These are phyloP conservation scores for Eubucco bourcierii DNA, from an alignment of 2,113 vertebrate genomes.

Conservation along the genomic window DNA sequence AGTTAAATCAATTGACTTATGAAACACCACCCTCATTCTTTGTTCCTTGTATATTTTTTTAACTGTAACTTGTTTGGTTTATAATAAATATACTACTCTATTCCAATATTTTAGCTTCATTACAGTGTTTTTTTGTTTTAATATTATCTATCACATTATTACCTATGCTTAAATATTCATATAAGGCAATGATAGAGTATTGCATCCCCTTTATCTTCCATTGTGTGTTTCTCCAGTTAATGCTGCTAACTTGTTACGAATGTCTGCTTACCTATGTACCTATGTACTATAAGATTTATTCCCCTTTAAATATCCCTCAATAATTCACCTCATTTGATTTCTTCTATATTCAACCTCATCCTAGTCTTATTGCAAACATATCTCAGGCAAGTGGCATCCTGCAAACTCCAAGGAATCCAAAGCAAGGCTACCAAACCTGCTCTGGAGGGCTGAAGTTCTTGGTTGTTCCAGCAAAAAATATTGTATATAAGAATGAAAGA, in stretches of 20 bases:
- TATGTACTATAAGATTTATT: neutral
- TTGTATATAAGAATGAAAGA: neutral
- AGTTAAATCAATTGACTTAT: neutral
- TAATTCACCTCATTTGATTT: neutral
- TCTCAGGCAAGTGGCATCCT: neutral
- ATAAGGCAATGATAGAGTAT: neutral
- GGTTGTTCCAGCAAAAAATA: neutral
- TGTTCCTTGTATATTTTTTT: neutral
- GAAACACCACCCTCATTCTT: neutral
- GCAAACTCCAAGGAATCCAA: neutral
- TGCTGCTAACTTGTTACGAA: neutral
- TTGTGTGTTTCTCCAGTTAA: neutral
- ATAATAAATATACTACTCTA: neutral
- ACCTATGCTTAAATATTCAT: neutral
- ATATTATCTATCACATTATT: neutral
- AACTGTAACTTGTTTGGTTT: neutral
- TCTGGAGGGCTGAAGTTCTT: neutral
- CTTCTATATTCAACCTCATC: neutral
- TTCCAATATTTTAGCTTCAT: neutral
- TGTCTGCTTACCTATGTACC: neutral
- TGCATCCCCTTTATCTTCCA: neutral
- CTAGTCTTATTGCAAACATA: neutral
- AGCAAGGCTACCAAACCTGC: neutral
- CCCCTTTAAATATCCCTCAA: neutral
- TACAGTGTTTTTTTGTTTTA: too few species aligned